These are phyloP conservation scores for Spondyliosoma cantharus DNA, from an alignment of 2,797 vertebrate genomes.

Conservation along the genomic window DNA sequence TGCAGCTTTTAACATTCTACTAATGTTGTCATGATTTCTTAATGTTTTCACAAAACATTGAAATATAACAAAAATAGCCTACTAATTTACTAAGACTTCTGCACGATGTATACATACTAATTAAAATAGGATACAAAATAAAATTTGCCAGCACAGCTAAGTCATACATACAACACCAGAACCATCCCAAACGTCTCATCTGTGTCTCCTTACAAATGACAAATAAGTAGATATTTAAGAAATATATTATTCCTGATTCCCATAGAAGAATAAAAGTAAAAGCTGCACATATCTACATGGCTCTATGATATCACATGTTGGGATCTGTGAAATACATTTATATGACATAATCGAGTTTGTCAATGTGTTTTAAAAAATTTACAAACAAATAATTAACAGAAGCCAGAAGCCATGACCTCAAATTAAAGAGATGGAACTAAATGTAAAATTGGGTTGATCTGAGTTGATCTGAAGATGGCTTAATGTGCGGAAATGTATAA, in stretches of 20 bases:
- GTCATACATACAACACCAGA: not conserved
- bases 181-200: not conserved
- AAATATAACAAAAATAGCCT: not conserved
- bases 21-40: not conserved
- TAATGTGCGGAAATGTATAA: not conserved
- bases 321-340: not conserved
- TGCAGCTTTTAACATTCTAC: not conserved
- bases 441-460: constrained; percentile 1
- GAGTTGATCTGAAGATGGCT: not conserved
- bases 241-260: not conserved
- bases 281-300: not conserved
- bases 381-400: constrained; percentile 3
- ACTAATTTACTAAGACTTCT: not conserved
- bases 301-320: not conserved
- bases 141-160: not conserved
- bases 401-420: not conserved
- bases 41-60: not conserved
- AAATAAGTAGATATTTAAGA: not conserved
- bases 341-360: not conserved
- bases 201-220: not conserved
- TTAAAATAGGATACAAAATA: not conserved
- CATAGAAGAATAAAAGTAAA: not conserved
- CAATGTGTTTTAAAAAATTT: not conserved
- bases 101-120: too few relatives aligned
- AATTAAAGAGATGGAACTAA: not conserved